Evolutionary conservation across 1,140 invertebrate genomes (phyloP), one percentile per base, ranked within the genome.

Genomic region (Lordiphosa collinella): DNA sequence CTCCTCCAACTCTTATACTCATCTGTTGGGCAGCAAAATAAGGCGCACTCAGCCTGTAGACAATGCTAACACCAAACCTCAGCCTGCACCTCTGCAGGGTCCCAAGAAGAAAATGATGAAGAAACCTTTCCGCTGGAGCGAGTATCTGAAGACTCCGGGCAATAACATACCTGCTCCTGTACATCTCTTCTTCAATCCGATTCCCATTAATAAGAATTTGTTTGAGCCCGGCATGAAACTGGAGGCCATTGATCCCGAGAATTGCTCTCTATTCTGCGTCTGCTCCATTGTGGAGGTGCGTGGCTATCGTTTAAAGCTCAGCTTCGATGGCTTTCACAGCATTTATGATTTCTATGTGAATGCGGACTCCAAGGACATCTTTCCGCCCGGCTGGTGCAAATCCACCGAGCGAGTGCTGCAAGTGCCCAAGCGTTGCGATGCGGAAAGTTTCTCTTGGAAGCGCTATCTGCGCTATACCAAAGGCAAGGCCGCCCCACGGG

Each of bases 301-400:
- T 66, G 95, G 95, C 14, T 95, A 95, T 86, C 91, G 97, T 31
- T 90, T 99, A 70, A 92, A 96, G 51, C 90, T 99, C 4, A 96
- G 97, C 89, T 98, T 99, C 90, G 97, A 98, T 90, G 97, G 96
- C 2, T 98, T 95, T 89, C 92, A 95, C 0, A 94, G 95, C 59
- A 93, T 93, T 82, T 96, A 96, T 88, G 96, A 99, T 90, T 99
- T 97, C 89, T 99, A 97, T 97, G 92, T 94, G 8, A 97, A 98
- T 90, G 94, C 95, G 0, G 95, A 98, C 87, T 97, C 95, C 1
- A 92, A 93, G 69, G 94, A 97, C 85, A 96, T 99, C 32, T 99
- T 99, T 89, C 96, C 96, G 5, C 92, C 93, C 32, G 96, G 97
- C n/a, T 99, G 96, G 95, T 97, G 96, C 82, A 94, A 96, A 66